A percentile compares a stretch with the other conserved stretches of the same genome.
Conservation (phyloP, 2,888 invertebrate species). For the Limnephilus lunatus region DNA sequence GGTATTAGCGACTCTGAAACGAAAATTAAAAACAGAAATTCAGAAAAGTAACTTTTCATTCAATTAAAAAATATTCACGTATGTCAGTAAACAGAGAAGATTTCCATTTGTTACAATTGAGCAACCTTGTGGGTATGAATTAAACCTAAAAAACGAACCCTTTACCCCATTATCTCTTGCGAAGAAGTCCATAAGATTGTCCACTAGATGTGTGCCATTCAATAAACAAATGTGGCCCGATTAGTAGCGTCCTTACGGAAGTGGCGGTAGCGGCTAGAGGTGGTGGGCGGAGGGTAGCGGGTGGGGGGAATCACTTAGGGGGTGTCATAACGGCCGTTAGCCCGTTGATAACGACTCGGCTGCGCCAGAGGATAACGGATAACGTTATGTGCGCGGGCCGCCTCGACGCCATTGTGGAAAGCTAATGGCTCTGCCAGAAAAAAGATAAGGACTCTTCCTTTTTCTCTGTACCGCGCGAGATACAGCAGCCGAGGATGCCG, state of each 20-base stretch:
- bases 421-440: constrained; percentile 66
- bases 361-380: constrained; percentile 64
- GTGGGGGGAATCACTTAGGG: constrained; percentile 62
- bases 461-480: constrained; percentile 40
- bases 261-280: not conserved
- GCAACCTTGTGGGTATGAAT: too few relatives aligned
- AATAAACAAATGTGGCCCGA: constrained; percentile 42
- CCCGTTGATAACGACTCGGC: constrained; percentile 60
- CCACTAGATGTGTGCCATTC: constrained; percentile 35
- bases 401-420: constrained; percentile 64
- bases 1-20: too few relatives aligned
- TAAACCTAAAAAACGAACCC: not conserved
- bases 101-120: not conserved
- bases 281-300: constrained; percentile 26
- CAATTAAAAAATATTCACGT: not conserved
- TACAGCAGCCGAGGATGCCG: not conserved
- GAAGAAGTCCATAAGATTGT: not conserved
- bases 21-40: too few relatives aligned
- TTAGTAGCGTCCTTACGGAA: constrained; percentile 53
- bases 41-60: too few relatives aligned
- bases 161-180: not conserved
- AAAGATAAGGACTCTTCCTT: constrained; percentile 63
- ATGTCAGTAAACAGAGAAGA: not conserved
- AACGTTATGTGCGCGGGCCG: constrained; percentile 64
- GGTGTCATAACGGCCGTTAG: constrained; percentile 66